These are phyloP conservation scores for Chrysina gloriosa DNA, from an alignment of 2,888 invertebrate genomes.

Conservation along the genomic window DNA sequence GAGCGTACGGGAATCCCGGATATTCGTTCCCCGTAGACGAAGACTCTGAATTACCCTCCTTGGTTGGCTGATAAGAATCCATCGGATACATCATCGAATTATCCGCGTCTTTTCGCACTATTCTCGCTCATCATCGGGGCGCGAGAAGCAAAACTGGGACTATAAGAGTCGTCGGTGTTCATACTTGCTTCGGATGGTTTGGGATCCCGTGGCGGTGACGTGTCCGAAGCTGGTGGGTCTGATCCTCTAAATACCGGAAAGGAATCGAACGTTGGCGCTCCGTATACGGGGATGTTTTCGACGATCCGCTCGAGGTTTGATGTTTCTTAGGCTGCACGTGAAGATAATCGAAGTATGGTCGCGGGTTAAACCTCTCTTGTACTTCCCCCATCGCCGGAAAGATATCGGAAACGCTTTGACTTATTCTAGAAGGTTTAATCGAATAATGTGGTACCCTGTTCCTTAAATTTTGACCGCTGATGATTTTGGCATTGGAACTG, in stretches of 20 bases:
- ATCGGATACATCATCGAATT: constrained; percentile 8
- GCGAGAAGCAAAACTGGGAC: too few relatives aligned
- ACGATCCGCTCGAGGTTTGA: constrained; percentile 13
- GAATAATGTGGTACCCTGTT: constrained; percentile 48
- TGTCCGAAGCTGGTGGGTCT: constrained; percentile 3
- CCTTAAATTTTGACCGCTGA: constrained; percentile 55
- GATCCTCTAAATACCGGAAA: constrained; percentile 38
- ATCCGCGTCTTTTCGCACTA: constrained; percentile 11
- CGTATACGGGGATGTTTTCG: constrained; percentile 48
- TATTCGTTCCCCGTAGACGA: constrained; percentile 12
- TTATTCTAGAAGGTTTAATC: constrained; percentile 45
- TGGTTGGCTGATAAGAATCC: constrained; percentile 38
- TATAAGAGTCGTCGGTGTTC: constrained; percentile 40
- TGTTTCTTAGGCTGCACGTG: constrained; percentile 33
- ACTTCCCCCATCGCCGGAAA: constrained; percentile 61
- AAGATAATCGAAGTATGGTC: constrained; percentile 60
- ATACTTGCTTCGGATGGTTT: constrained; percentile 19
- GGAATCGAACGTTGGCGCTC: constrained; percentile 46
- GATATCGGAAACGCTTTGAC: constrained; percentile 44
- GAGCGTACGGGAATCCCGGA: constrained; percentile 40
- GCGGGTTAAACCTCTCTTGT: constrained; percentile 62
- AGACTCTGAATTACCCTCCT: constrained; percentile 20
- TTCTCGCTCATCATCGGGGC: constrained; percentile 34
- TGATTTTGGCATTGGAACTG: constrained; percentile 57
- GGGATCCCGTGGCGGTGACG: constrained; percentile 23